Evolutionary conservation across 2,888 invertebrate species (phyloP).

Genomic region (Auanema freiburgensis): DNA sequence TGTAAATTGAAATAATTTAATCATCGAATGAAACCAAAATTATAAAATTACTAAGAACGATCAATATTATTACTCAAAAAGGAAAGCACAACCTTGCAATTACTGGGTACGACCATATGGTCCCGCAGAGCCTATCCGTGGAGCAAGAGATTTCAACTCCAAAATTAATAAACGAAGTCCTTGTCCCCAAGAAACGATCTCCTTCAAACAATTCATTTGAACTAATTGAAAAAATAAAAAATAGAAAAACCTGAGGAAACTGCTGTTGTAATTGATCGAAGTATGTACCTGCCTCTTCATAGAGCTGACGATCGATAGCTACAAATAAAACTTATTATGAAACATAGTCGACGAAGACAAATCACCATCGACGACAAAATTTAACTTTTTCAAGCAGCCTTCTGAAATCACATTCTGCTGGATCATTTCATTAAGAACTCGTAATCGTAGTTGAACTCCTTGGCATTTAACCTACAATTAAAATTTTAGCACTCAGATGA

Average conservation of each 20-base stretch:
- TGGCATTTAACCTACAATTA: constrained; percentile 40
- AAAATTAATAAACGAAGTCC: constrained; percentile 29
- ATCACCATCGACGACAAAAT: constrained; percentile 58
- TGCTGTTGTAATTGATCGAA: constrained; percentile 39
- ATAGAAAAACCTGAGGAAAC: constrained; percentile 23
- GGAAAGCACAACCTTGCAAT: not conserved
- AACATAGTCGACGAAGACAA: too few relatives aligned
- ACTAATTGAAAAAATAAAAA: not conserved
- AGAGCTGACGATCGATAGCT: constrained; percentile 51
- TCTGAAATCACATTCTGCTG: constrained; percentile 35
- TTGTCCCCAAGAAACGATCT: constrained; percentile 26
- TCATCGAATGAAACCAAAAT: too few relatives aligned
- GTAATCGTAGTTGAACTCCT: constrained; percentile 50
- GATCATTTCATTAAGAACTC: constrained; percentile 35
- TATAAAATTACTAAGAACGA: too few relatives aligned
- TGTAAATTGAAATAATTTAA: too few relatives aligned
- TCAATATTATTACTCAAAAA: too few relatives aligned
- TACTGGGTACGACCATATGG: constrained; percentile 10
- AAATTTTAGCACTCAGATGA: constrained; percentile 4
- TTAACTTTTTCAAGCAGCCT: constrained; percentile 47
- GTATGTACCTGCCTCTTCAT: constrained; percentile 45
- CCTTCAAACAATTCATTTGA: constrained; percentile 1
- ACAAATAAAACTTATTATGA: constrained; percentile 19
- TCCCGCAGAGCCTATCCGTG: constrained; percentile 15
- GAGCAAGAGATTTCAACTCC: constrained; percentile 17